These are phyloP conservation scores for Myripristis jacobus DNA, from an alignment of 2,797 vertebrate genomes.

Conservation along the genomic window DNA sequence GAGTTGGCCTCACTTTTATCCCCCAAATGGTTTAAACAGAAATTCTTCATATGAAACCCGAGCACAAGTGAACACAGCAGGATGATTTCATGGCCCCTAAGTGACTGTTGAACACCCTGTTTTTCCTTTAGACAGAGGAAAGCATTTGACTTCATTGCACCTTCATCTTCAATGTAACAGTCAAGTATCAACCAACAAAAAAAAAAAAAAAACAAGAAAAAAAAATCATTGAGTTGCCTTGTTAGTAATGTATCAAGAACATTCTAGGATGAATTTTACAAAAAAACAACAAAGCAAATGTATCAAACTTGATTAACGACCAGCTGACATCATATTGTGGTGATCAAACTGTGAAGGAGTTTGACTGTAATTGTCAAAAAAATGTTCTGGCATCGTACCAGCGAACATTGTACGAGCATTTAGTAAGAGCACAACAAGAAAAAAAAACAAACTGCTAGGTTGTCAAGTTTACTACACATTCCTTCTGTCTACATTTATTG, in stretches of 20 bases:
- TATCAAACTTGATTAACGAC: neutral
- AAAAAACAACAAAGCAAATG: slow-evolving; percentile 16
- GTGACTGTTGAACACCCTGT: slow-evolving; percentile 61
- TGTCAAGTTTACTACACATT: slow-evolving; percentile 64
- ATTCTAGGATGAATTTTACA: neutral
- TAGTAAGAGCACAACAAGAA: slow-evolving; percentile 29
- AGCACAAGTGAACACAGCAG: slow-evolving; percentile 20
- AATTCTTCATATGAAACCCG: slow-evolving; percentile 40
- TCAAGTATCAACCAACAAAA: slow-evolving; percentile 68
- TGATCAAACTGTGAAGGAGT: neutral
- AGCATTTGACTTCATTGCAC: slow-evolving; percentile 77
- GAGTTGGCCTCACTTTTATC: neutral
- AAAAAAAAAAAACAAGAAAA: slow-evolving; percentile 19
- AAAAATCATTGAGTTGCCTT: slow-evolving; percentile 26
- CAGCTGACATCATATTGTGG: slow-evolving; percentile 1
- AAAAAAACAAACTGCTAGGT: slow-evolving; percentile 1
- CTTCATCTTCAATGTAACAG: slow-evolving; percentile 73
- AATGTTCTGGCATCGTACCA: slow-evolving; percentile 2
- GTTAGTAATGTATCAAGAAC: slow-evolving; percentile 5
- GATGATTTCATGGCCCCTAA: slow-evolving; percentile 26
- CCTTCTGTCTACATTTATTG: slow-evolving; percentile 65
- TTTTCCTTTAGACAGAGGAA: slow-evolving; percentile 57
- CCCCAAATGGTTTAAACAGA: slow-evolving; percentile 16
- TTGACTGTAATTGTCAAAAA: slow-evolving; percentile 4
- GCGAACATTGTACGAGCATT: slow-evolving; percentile 9